Evolutionary conservation across 1,140 invertebrate genomes (phyloP), one percentile per base, ranked within the genome.

Genomic region (Rhagoletis zephyria): DNA sequence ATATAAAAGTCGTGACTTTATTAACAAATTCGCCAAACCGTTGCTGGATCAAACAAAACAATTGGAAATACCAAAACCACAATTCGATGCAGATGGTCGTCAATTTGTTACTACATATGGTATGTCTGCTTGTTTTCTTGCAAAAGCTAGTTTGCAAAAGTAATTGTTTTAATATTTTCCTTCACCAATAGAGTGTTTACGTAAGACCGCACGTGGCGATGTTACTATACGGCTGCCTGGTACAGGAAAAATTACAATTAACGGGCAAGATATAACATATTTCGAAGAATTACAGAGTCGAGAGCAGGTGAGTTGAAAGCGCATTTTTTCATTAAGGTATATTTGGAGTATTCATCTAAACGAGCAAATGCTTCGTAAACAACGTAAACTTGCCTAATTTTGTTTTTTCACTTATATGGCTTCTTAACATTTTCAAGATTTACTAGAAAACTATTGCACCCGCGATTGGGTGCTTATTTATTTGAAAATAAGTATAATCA

Each of bases 221-320:
- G 96, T 97, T 0, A 96, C 94, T 19, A 90, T 97, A 2, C 93
- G 92, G 86, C 94, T 94, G 61, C 96, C 97, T 85, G 98, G 98
- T 19, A 95, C 96, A 60, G 98, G 98, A 14, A 94, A 96, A 90
- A 95, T 98, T 87, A 95, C 93, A 42, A 96, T 99, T 67, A 98
- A 99, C 94, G 96, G 95, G 19, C 89, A 96, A 89, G 95, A 95
- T 89, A 94, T 98, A n/a, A 94, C 94, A 1, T 98, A 97, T 91
- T 97, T 98, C 91, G 90, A 94, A 56, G 93, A 95, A 89, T 92
- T 95, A 12, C 95, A 97, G 90, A 92, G 95, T 65, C 95, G 96
- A 89, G 97, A 97, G 93, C 96, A 97, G 94, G 95, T 96, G 92
- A 94, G 94, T 94, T 40, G 30, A 30, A 30, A 30, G 30, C 30